Base-by-base conservation (phyloP, 2,113 vertebrate species). In the Bufo gargarizans region DNA sequence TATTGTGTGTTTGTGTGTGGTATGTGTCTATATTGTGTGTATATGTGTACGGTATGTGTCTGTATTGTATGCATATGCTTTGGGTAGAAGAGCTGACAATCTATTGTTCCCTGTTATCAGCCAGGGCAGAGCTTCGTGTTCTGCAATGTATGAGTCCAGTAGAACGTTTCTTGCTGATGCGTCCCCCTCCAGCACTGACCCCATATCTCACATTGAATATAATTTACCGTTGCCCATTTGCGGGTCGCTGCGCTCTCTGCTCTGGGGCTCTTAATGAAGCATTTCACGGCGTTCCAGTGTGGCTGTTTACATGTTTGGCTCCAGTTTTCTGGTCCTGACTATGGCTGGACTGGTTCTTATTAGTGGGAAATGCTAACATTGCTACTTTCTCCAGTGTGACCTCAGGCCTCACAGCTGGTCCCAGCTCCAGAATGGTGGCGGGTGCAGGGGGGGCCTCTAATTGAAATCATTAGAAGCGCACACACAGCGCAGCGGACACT, bases 331-430 rank as follows among this genome's bases (percentile, higher is more conserved):
- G 65, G 19, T 84, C 59, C 83, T 76, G 20, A 85, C 69, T 45
- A 85, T 19, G 4, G 77, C 50, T 4, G 33, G n/a, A 58, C 67
- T 85, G 83, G 74, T 85, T 74, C 67, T 11, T 55, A 71, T 85
- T 53, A 85, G 83, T 12, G 53, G 69, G 50, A 85, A 84, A 33
- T 67, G 43, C 83, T 72, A 85, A 74, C 69, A 74, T 71, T 72
- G 83, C 67, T 76, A 85, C 83, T 85, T 85, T 58, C 13, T 85
- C 49, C 63, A 76, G 50, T 33, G n/a, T 6, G 49, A 55, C 83
- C 69, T 45, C 50, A 13, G 83, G 83, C 67, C 33, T 55, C 53
- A 14, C 83, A 85, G 53, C 67, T 74, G 67, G 19, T 84, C 67
- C 50, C n/a, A 43, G 50, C 82, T 55, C 20, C 20, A 84, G 20